These are phyloP conservation scores for Drosophila dunni DNA, from an alignment of 1,140 invertebrate genomes.

Conservation along the genomic window DNA sequence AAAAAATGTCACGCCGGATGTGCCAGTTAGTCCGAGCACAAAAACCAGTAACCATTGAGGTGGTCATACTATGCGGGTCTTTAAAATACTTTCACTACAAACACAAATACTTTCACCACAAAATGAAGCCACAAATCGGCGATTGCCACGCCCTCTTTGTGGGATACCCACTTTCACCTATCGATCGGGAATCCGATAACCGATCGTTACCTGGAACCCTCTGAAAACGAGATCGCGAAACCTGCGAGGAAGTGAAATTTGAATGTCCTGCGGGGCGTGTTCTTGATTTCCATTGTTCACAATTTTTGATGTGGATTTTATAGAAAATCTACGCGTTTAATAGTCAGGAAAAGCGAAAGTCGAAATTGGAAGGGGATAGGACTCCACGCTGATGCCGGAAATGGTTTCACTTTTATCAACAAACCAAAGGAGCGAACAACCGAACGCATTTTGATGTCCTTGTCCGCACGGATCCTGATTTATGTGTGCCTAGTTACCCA, in stretches of 20 bases:
- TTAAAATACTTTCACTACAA: slow-evolving; percentile 45
- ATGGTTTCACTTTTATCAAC: slow-evolving; percentile 80
- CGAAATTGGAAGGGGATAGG: slow-evolving; percentile 64
- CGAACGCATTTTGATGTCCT: slow-evolving; percentile 30
- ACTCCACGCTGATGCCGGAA: slow-evolving; percentile 79
- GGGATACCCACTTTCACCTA: slow-evolving; percentile 47
- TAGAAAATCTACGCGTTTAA: slow-evolving; percentile 57
- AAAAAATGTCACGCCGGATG: slow-evolving; percentile 56
- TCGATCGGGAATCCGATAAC: slow-evolving; percentile 70
- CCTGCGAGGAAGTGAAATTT: slow-evolving; percentile 76
- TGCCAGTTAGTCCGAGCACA: slow-evolving; percentile 52
- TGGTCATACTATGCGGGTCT: slow-evolving; percentile 53
- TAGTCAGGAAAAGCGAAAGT: slow-evolving; percentile 67
- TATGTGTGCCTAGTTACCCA: slow-evolving; percentile 78
- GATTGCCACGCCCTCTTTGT: slow-evolving; percentile 32
- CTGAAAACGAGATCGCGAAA: slow-evolving; percentile 44
- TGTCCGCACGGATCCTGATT: slow-evolving; percentile 41
- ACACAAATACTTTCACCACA: not conserved
- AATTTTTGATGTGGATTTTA: slow-evolving; percentile 72
- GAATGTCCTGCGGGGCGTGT: slow-evolving; percentile 64
- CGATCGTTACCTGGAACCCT: slow-evolving; percentile 51
- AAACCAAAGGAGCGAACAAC: not conserved
- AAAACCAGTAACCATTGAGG: slow-evolving; percentile 15
- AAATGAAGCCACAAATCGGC: slow-evolving; percentile 35
- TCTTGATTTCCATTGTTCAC: slow-evolving; percentile 52